Percentiles rank a stretch among this genome's conserved stretches.
Evolutionary conservation across 2,888 invertebrate species (phyloP).

Genomic region (Pachydiplax longipennis): DNA sequence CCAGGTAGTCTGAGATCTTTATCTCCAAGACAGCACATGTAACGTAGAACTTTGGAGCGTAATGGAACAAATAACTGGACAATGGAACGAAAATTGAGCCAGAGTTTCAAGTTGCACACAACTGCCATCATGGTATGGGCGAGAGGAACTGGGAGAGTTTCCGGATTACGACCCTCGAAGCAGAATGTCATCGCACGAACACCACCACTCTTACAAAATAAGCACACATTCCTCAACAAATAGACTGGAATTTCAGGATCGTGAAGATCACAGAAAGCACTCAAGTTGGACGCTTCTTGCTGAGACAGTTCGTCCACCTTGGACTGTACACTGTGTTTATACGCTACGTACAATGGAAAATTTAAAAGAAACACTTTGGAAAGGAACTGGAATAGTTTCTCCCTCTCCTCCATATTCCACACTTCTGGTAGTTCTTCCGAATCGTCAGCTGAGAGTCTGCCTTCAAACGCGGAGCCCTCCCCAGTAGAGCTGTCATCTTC

Average conservation of each 20-base stretch:
- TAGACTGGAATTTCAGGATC: conserved; percentile 93
- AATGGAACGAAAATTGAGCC: conserved; percentile 91
- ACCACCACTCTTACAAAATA: conserved; percentile 91
- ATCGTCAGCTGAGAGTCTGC: conserved; percentile 53
- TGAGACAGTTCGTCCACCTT: conserved; percentile 80
- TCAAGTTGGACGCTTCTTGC: conserved; percentile 81
- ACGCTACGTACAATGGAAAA: conserved; percentile 87
- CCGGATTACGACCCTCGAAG: conserved; percentile 76
- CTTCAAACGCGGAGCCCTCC: conserved; percentile 57
- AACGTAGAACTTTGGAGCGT: conserved; percentile 84
- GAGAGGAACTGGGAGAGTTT: conserved; percentile 81
- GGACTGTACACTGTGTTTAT: conserved; percentile 76
- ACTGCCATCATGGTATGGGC: conserved; percentile 92
- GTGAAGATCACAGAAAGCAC: conserved; percentile 88
- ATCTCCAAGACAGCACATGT: conserved; percentile 93
- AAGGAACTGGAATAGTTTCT: conserved; percentile 85
- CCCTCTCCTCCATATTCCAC: conserved; percentile 85
- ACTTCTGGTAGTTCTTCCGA: conserved; percentile 51
- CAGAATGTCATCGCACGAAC: conserved; percentile 86
- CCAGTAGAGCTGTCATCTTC: conserved; percentile 54
- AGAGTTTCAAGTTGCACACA: conserved; percentile 90
- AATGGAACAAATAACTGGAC: conserved; percentile 88
- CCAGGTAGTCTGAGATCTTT: conserved; percentile 88
- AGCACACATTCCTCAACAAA: conserved; percentile 87
- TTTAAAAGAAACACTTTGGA: conserved; percentile 89